Evolutionary conservation across 2,113 vertebrate genomes (phyloP).

Genomic region (Phodopus roborovskii): DNA sequence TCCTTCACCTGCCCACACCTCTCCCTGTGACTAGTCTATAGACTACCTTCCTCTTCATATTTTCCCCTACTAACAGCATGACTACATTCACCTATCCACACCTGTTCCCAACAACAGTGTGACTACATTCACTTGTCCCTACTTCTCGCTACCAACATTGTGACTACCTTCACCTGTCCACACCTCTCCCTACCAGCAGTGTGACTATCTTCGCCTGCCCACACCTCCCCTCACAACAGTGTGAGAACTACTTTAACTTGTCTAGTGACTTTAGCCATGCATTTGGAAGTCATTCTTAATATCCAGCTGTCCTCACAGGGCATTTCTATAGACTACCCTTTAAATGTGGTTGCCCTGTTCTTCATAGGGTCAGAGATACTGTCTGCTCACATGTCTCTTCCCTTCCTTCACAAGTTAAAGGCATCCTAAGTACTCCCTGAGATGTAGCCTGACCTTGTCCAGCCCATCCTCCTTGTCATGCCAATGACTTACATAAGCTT

Average conservation of each 20-base stretch:
- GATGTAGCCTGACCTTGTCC: not conserved
- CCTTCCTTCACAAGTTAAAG: not conserved
- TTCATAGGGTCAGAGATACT: not conserved
- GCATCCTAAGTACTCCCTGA: not conserved
- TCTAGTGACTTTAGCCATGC: not conserved
- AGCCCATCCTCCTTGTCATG: not conserved
- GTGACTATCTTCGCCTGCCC: not conserved
- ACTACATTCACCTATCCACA: not conserved
- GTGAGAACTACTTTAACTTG: not conserved
- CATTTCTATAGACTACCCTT: not conserved
- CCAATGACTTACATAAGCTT: not conserved
- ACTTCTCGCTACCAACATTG: not conserved
- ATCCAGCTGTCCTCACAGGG: not conserved
- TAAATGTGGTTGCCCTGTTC: not conserved
- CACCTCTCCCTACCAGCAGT: not conserved
- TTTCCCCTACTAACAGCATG: too few species aligned
- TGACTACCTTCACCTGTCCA: not conserved
- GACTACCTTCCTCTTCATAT: not conserved
- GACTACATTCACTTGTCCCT: not conserved
- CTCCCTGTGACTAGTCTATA: too few species aligned
- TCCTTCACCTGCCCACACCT: not conserved
- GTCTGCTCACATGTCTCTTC: not conserved
- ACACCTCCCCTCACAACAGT: not conserved
- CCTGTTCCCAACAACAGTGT: accelerated
- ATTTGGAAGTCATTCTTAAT: not conserved